Conservation (phyloP, 2,113 vertebrate genomes). For the Trematocara variabile region DNA sequence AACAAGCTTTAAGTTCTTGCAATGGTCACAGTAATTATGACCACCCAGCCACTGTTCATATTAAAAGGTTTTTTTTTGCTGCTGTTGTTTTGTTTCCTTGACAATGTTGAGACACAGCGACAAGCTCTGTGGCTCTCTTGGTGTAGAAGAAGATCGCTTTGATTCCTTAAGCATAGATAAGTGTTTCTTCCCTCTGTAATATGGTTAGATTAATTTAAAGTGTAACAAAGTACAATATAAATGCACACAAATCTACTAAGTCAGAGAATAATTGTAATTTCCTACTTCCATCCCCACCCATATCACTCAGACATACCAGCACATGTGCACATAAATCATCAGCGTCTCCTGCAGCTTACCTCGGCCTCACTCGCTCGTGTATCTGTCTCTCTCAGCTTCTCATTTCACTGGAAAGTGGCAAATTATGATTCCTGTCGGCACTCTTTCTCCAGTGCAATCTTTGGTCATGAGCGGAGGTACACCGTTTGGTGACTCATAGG, state of each 20-base stretch:
- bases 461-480: not conserved
- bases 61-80: accelerated
- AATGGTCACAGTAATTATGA: not conserved
- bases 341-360: not conserved
- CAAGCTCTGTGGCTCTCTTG: not conserved
- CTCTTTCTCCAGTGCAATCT: constrained; percentile 5
- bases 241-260: not conserved
- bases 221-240: not conserved
- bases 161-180: not conserved
- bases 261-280: not conserved
- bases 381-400: not conserved
- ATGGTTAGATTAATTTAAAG: not conserved
- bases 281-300: not conserved
- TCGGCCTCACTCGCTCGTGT: not conserved
- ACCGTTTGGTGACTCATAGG: constrained; percentile 36
- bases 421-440: constrained; percentile 53
- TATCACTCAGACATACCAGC: not conserved
- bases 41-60: not conserved
- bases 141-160: not conserved
- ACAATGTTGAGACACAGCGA: not conserved
- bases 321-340: not conserved
- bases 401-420: constrained; percentile 14
- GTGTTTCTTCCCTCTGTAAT: not conserved
- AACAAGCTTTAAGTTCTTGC: not conserved
- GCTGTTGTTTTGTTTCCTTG: not conserved